Percentiles rank a stretch among this genome's conserved stretches.
These are phyloP conservation scores for Ceratothoa steindachneri DNA, from an alignment of 2,888 invertebrate species.

Conservation along the genomic window DNA sequence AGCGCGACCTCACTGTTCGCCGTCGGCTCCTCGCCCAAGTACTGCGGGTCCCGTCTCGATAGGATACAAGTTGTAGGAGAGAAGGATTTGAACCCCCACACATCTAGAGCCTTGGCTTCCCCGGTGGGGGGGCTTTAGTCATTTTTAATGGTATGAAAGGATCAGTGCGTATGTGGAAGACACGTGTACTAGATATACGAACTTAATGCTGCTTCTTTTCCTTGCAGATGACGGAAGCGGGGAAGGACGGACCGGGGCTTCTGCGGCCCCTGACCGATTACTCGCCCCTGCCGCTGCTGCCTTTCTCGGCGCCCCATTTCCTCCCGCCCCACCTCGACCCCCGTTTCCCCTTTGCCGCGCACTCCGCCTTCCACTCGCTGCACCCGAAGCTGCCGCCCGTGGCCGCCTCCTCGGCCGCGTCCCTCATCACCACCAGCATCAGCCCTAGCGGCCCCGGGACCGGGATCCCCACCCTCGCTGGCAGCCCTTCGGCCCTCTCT, in stretches of 20 bases:
- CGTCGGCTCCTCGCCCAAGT: no score
- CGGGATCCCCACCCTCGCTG: background rate
- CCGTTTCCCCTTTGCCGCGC: conserved; percentile 37
- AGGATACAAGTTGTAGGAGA: no score
- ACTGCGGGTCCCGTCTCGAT: no score
- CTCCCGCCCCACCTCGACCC: conserved; percentile 40
- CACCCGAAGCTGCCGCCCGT: conserved; percentile 22
- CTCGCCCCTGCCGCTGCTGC: conserved; percentile 34
- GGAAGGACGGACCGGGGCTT: conserved; percentile 15
- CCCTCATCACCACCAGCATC: conserved; percentile 20
- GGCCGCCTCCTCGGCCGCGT: conserved; percentile 12
- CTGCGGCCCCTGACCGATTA: conserved; percentile 42
- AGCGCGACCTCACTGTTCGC: no score
- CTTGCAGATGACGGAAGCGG: conserved; percentile 21
- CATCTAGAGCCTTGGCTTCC: no score
- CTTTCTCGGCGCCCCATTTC: conserved; percentile 39
- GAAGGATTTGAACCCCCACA: no score
- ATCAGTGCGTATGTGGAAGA: no score
- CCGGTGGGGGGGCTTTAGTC: no score
- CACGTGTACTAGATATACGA: no score
- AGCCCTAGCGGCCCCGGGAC: background rate
- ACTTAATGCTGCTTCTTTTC: no score
- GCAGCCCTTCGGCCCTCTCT: conserved; percentile 6
- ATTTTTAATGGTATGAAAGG: no score
- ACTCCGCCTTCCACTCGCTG: conserved; percentile 42